Base-by-base conservation (phyloP, 2,888 invertebrate species). In the Diarsia brunnea region DNA sequence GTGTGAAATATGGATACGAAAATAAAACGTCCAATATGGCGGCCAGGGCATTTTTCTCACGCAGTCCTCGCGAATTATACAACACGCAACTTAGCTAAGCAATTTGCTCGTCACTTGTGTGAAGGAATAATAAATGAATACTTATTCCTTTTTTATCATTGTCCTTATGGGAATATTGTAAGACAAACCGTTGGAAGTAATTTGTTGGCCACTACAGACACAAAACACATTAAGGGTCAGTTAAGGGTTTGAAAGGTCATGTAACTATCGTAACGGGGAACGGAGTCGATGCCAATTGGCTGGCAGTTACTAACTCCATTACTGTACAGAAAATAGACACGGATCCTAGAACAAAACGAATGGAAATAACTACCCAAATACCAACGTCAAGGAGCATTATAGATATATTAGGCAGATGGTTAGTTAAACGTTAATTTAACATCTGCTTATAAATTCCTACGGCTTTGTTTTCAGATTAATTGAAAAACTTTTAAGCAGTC, bases 11-110 rank as follows among this genome's bases (percentile, higher is more conserved):
- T 89, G 90, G 86, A 84, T 87, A 90, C 87, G 79, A 91, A 95
- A 94, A 94, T 90, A 93, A 93, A 94, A 92, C 91, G 82, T 88
- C 85, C 89, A 91, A 91, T 88, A 89, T 91, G 90, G 91, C 89
- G 85, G 89, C 88, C 87, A 78, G 84, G 82, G 88, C 88, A 92
- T 93, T 93, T 94, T 94, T 95, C 95, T 93, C 94, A 95, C 93
- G 94, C 92, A 88, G 89, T 91, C 87, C 89, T 87, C 88, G 86
- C 87, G 89, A 91, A 86, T 84, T 82, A 88, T 89, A 92, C 86
- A 85, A 87, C 88, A 86, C 90, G 90, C 90, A 91, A 93, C 70
- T 93, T 91, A 92, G 91, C 89, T 90, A 88, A 89, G 91, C 91
- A 92, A 92, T 93, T 92, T 90, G 86, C 88, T 90, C 89, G 88